Evolutionary conservation across 2,113 vertebrate species (phyloP), one percentile per base, ranked within the genome.

Genomic region (Raja brachyura): DNA sequence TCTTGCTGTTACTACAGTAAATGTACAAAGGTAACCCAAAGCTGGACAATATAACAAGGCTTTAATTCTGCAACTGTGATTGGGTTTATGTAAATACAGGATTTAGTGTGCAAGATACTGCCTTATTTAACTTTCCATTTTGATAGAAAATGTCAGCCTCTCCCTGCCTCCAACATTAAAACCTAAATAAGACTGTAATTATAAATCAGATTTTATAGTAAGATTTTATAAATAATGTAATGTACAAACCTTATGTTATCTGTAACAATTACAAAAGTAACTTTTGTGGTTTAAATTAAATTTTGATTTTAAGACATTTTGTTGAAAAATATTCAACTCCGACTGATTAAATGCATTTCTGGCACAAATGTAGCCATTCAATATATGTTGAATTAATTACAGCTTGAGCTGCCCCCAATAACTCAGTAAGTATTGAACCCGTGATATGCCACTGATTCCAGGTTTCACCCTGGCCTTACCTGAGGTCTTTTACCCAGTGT

Each of bases 191-290:
- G 83, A 61, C n/a, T 88, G 83, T 14, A 88, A 66, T 66, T 88
- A 92, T 92, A 54, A 22, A 73, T 18, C 63, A 73, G 68, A 92
- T 92, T 88, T 92, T 92, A 74, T 73, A 73, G 90, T 73, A 48
- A 92, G 25, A 54, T 74, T 92, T 92, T 92, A 73, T 92, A 70
- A 92, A 25, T 39, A 73, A 68, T 39, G 70, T 92, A 92, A 28
- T 92, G 48, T 73, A 59, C 25, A 85, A 92, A 73, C 68, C n/a
- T 22, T 92, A 74, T 70, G 66, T 68, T 74, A 92, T 74, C 90
- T 20, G 18, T 22, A 92, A 92, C 20, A 92, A 74, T 73, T 73
- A 92, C 20, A 92, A 54, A 39, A 74, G 90, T 74, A 92, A 74
- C 59, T 73, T 10, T 48, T 48, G 31, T 70, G 39, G 39, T 74